These are phyloP conservation scores for Euzophera pinguis DNA, from an alignment of 2,888 invertebrate genomes.

Conservation along the genomic window DNA sequence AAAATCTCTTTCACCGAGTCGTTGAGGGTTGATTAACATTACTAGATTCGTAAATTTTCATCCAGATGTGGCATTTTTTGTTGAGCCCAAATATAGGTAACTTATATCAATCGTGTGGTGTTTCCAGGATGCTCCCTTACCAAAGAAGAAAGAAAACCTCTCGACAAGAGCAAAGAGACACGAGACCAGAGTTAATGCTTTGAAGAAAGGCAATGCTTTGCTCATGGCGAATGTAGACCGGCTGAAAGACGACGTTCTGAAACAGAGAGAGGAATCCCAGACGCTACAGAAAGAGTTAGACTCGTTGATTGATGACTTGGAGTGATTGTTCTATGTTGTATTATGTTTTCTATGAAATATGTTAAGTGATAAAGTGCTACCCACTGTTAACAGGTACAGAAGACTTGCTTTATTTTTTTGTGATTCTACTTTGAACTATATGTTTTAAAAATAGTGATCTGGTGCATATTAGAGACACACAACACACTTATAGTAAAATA, in stretches of 20 bases:
- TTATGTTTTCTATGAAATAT: not conserved
- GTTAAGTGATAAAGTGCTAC: constrained; percentile 5
- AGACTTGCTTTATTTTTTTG: too few species aligned
- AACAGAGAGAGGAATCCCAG: constrained; percentile 89
- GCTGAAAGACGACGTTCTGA: constrained; percentile 90
- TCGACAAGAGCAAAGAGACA: constrained; percentile 84
- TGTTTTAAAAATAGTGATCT: too few species aligned
- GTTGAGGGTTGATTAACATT: too few species aligned
- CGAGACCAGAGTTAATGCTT: constrained; percentile 87
- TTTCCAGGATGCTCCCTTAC: constrained; percentile 82
- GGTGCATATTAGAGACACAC: too few species aligned
- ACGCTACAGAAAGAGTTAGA: constrained; percentile 91
- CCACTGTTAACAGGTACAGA: not conserved
- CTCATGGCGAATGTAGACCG: constrained; percentile 93
- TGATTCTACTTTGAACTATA: too few species aligned
- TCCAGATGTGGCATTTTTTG: too few species aligned
- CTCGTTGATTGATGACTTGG: constrained; percentile 91
- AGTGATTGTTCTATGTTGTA: constrained; percentile 61
- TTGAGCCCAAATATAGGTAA: not conserved
- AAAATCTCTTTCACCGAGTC: too few species aligned
- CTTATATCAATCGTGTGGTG: not conserved
- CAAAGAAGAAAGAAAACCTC: constrained; percentile 84
- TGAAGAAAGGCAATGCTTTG: constrained; percentile 93
- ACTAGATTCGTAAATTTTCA: too few species aligned
- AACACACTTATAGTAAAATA: too few species aligned